These are phyloP conservation scores for Limnephilus rhombicus DNA, from an alignment of 2,888 invertebrate genomes.

Conservation along the genomic window DNA sequence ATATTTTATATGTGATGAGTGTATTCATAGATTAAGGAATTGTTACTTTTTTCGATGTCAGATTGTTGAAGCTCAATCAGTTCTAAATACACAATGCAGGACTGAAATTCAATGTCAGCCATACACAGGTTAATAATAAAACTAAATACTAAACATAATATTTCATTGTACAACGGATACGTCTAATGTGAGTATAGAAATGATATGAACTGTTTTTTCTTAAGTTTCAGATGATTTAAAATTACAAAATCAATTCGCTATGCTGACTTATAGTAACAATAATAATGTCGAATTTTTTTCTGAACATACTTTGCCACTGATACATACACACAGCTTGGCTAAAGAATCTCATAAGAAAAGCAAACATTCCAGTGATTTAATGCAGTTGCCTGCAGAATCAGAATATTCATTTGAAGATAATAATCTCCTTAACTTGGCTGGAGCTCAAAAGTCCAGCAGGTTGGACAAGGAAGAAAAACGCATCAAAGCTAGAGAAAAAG, in stretches of 20 bases:
- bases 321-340: constrained; percentile 6
- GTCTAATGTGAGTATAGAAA: background rate
- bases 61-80: background rate
- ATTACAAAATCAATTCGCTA: constrained; percentile 29
- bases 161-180: background rate
- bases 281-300: constrained; percentile 22
- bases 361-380: background rate
- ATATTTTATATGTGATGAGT: constrained; percentile 8
- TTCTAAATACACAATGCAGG: background rate
- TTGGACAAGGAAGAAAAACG: constrained; percentile 24
- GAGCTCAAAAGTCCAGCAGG: background rate
- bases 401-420: constrained; percentile 15
- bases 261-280: background rate
- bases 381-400: background rate
- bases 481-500: constrained; percentile 25
- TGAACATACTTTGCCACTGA: background rate
- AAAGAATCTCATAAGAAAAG: constrained; percentile 17
- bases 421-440: background rate
- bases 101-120: background rate
- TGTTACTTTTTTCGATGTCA: constrained; percentile 8
- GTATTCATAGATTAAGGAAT: constrained; percentile 9
- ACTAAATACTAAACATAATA: background rate
- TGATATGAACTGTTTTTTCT: background rate
- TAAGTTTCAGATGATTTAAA: constrained; percentile 14
- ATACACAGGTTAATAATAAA: constrained; percentile 17